Evolutionary conservation across 2,113 vertebrate species (phyloP), one percentile per base, ranked within the genome.

Genomic region (Alosa alosa): DNA sequence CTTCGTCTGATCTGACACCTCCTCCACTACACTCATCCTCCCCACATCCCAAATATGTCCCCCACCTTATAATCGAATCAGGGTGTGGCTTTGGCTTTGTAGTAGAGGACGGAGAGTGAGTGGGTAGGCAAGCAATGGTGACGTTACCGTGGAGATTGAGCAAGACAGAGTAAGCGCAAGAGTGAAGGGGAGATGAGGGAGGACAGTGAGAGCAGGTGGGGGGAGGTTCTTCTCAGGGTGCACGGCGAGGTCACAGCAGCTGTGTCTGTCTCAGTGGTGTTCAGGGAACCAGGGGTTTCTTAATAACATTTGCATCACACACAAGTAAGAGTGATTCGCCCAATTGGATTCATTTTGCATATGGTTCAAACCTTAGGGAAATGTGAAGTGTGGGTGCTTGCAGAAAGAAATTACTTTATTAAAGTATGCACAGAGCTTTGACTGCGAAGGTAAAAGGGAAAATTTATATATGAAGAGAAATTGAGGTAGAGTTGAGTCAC

Each of bases 401-500:
- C 55, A 60, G 55, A 91, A 89, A 90, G 83, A 88, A 92, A 93
- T 92, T 82, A 89, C 83, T 90, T 91, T 89, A 90, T 91, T 92
- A 92, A 91, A 92, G 47, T 41, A 88, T 57, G 86, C 87, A 60
- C 55, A 22, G 6, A 22, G 55, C 55, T 60, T 6, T 60, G 55
- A 60, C 55, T 60, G 20, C 5, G 1, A 60, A 18, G 18, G 55
- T 1, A 6, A 6, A 18, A 22, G 6, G 18, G 20, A 60, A 60
- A 0, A 6, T 18, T 6, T 22, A 20, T 22, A 20, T 22, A 6
- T 22, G 55, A 20, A 60, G 55, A 60, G 55, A 22, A 60, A 60
- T 60, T 18, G 55, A 60, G 18, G 1, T 18, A 7, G 6, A 22
- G 18, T 22, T 60, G 20, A 60, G 20, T 3, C 5, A 60, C 55